Base-by-base conservation (phyloP, 1,140 invertebrate genomes). In the Gonatopus flavifemur region DNA sequence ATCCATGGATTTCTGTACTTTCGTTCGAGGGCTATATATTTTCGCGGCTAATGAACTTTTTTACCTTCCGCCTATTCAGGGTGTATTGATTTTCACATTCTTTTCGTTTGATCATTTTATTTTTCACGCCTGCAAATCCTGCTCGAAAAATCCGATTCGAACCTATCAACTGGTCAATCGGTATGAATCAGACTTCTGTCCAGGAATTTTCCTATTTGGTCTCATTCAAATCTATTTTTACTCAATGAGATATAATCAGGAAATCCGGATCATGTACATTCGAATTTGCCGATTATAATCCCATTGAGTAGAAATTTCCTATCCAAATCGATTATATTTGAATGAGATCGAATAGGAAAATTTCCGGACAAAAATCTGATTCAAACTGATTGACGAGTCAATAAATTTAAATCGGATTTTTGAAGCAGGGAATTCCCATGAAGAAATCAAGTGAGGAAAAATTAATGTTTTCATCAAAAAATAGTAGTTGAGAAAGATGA, bases 251-350 rank as follows among this genome's bases (percentile, higher is more conserved):
- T 8, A 44, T 33, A 43, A 33, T 32, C 16, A 19, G 18, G 18
- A 48, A 28, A 47, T 28, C n/a, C 16, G 40, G 0, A 32, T n/a
- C 8, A 15, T 15, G 30, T 15, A 22, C 16, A n/a, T n/a, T 20
- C 15, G 15, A 43, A 16, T 41, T 46, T 57, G 1, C 20, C 15
- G n/a, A 22, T n/a, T 21, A 13, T 21, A 16, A 37, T 35, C 36
- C 16, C 43, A 21, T 10, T 42, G 38, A 49, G 25, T 15, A 18
- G 13, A 36, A 57, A 20, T 35, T 30, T 41, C 3, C 13, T 3
- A 36, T 30, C 2, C 1, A 47, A 19, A 28, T 20, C 19, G 6
- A 32, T 39, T 45, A 9, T 28, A 25, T 36, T 10, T 18, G 15
- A n/a, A 7, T 38, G 8, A 18, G 19, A 12, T 19, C 20, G 3